A percentile compares a stretch with the other conserved stretches of the same genome.
Conservation (phyloP, 2,797 vertebrate genomes). For the Ptychadena robeensis region DNA sequence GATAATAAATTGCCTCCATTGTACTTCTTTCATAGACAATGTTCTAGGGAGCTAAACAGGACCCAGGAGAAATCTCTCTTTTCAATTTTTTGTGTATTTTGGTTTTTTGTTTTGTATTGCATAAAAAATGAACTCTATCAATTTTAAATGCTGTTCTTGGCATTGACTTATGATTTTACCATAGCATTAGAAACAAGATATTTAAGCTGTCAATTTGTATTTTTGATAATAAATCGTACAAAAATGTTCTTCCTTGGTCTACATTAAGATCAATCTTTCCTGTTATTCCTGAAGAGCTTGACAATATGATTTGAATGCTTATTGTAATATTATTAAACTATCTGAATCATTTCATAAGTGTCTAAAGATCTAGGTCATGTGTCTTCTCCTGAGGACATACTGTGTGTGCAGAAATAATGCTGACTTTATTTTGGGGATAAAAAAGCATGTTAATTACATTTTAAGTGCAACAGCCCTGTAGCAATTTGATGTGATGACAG, state of each 20-base stretch:
- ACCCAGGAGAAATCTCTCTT: background rate
- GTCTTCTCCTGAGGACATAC: conserved; percentile 39
- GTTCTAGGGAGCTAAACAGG: background rate
- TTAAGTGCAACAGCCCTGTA: conserved; percentile 54
- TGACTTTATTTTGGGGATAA: conserved; percentile 50
- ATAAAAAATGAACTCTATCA: conserved; percentile 11
- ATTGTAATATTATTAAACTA: conserved; percentile 38
- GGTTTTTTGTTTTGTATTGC: conserved; percentile 14
- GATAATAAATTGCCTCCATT: too few relatives aligned
- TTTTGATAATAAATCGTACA: background rate
- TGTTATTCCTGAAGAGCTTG: background rate
- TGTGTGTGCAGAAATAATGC: conserved; percentile 44
- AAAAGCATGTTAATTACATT: conserved; percentile 59
- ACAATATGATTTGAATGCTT: conserved; percentile 13
- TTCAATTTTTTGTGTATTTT: conserved; percentile 5
- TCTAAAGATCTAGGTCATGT: conserved; percentile 49
- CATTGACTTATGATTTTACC: conserved; percentile 1
- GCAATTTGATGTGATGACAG: conserved; percentile 43
- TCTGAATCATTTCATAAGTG: conserved; percentile 44
- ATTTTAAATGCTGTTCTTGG: conserved; percentile 15
- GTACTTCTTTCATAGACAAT: too few relatives aligned
- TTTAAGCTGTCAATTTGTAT: background rate
- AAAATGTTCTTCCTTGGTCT: background rate
- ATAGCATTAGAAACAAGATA: background rate
- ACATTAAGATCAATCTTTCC: conserved; percentile 18